These are phyloP conservation scores for Ischnura elegans DNA, from an alignment of 2,888 invertebrate genomes.

Conservation along the genomic window DNA sequence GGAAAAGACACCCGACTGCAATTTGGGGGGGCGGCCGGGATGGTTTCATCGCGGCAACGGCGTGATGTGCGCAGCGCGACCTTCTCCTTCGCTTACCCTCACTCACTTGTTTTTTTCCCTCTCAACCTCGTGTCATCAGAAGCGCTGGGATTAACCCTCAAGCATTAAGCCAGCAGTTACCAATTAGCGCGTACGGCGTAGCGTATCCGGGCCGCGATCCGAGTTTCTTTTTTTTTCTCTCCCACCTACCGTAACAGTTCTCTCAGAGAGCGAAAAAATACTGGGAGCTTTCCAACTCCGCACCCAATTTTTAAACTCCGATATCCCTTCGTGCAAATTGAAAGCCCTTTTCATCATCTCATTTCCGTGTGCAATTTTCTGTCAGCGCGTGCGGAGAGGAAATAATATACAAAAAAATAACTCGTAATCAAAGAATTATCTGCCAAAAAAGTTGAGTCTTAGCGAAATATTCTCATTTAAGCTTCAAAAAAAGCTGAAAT, in stretches of 20 bases:
- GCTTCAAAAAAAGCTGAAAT: no score
- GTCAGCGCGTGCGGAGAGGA: not conserved
- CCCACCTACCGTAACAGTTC: not conserved
- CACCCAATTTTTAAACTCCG: no score
- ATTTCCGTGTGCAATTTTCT: no score
- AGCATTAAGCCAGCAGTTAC: not conserved
- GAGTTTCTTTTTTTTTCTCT: not conserved
- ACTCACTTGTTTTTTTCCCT: not conserved
- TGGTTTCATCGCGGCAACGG: slow-evolving; percentile 2
- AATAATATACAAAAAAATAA: not conserved
- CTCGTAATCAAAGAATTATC: no score
- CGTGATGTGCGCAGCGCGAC: not conserved
- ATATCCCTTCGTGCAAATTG: no score
- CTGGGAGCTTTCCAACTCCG: not conserved
- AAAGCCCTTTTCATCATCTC: no score
- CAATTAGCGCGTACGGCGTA: not conserved
- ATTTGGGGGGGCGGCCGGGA: not conserved
- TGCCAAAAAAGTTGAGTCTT: no score
- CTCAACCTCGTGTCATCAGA: not conserved
- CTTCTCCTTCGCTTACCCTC: not conserved
- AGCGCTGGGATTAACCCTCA: not conserved
- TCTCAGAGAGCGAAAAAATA: not conserved
- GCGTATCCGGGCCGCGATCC: not conserved
- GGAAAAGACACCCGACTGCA: not conserved
- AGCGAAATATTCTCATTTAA: no score